Conservation (phyloP, 2,113 vertebrate genomes). For the Melanostigma gelatinosum region DNA sequence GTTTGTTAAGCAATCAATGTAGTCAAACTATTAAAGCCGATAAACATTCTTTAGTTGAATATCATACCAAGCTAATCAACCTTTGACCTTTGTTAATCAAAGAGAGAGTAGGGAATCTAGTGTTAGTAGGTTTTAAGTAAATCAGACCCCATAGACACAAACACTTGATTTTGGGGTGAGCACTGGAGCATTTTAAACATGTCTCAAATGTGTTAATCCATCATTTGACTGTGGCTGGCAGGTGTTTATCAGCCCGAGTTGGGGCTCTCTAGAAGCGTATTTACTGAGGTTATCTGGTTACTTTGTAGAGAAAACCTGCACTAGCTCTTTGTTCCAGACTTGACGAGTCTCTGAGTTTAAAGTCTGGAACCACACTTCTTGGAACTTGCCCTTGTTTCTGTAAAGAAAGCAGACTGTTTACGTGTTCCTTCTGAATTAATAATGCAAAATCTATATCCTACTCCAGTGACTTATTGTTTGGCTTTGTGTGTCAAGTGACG, state of each 20-base stretch:
- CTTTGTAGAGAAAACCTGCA: background rate
- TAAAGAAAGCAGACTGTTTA: slow-evolving; percentile 51
- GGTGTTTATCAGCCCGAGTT: background rate
- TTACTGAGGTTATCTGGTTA: background rate
- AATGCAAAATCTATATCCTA: slow-evolving; percentile 59
- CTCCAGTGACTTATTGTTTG: slow-evolving; percentile 21
- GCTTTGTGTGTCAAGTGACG: slow-evolving; percentile 55
- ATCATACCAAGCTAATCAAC: background rate
- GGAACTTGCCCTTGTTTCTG: slow-evolving; percentile 9
- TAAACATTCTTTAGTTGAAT: background rate
- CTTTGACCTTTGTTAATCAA: background rate
- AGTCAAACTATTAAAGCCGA: background rate
- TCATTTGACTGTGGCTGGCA: background rate
- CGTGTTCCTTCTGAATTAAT: slow-evolving; percentile 60
- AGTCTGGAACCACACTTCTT: background rate
- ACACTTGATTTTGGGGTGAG: background rate
- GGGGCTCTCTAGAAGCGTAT: background rate
- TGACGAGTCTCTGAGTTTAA: background rate
- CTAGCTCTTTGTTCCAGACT: background rate
- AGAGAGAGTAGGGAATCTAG: background rate
- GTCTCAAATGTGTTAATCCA: background rate
- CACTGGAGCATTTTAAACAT: background rate
- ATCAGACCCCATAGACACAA: background rate
- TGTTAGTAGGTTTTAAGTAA: background rate
- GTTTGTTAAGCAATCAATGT: background rate